These are phyloP conservation scores for Pantala flavescens DNA, from an alignment of 1,140 invertebrate genomes.

Conservation along the genomic window DNA sequence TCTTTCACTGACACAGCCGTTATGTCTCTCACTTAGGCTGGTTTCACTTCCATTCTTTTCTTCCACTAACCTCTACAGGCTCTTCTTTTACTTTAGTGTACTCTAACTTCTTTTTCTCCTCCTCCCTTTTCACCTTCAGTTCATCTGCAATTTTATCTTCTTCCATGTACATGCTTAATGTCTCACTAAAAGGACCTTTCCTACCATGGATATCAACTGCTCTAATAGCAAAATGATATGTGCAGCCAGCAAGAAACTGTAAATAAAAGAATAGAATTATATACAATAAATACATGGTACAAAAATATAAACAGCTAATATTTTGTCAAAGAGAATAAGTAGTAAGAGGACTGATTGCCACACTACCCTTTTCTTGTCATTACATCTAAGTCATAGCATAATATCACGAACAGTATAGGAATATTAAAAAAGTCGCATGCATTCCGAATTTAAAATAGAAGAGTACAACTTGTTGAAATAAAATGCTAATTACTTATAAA, in stretches of 20 bases:
- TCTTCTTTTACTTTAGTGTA: background rate
- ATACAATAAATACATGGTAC: no score
- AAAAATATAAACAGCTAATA: no score
- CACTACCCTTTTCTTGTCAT: no score
- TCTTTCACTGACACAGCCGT: background rate
- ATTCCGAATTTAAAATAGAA: no score
- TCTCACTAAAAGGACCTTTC: constrained; percentile 39
- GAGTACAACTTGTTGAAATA: no score
- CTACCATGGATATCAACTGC: constrained; percentile 72
- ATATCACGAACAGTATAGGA: no score
- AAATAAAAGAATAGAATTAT: background rate
- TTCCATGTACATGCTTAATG: background rate
- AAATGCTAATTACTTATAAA: no score
- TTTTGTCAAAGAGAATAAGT: no score
- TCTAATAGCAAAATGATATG: constrained; percentile 88
- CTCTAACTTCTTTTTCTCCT: background rate
- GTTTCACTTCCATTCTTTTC: background rate
- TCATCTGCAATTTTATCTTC: background rate
- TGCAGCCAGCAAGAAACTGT: constrained; percentile 75
- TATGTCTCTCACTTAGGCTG: background rate
- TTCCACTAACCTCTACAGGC: background rate
- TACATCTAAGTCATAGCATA: no score
- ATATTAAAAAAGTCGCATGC: no score
- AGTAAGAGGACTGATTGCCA: no score
- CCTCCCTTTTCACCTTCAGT: background rate